phyloP scores from a whole-genome alignment of 2,113 vertebrate species.

The Tragelaphus strepsiceros region DNA sequence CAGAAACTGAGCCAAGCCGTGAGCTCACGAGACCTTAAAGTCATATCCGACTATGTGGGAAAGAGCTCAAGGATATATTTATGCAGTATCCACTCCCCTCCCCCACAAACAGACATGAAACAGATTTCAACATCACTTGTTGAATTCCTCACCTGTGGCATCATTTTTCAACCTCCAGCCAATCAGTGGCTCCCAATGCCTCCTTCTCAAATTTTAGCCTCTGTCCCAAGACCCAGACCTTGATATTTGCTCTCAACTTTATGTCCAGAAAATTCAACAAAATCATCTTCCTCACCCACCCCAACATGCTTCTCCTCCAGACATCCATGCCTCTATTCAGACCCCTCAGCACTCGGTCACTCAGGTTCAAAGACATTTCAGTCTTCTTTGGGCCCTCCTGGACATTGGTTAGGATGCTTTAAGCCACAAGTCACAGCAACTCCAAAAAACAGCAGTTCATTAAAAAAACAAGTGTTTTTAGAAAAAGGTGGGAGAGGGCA shows the following conservation, averaged over 20 bases:
- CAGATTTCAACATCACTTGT: background rate
- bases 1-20: background rate
- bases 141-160: background rate
- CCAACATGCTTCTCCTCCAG: too few species aligned
- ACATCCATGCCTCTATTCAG: background rate
- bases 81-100: background rate
- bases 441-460: background rate
- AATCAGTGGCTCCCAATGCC: background rate
- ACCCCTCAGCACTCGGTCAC: too few species aligned
- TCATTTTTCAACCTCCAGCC: background rate
- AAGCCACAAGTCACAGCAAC: background rate
- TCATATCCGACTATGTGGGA: background rate
- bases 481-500: background rate
- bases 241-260: background rate
- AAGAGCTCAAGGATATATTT: background rate
- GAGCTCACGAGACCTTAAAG: background rate
- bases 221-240: background rate
- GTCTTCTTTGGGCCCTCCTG: background rate
- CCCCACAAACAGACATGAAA: background rate
- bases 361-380: background rate
- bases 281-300: background rate
- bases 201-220: background rate
- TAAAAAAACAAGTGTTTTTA: background rate
- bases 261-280: background rate
- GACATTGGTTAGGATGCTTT: background rate